These are phyloP conservation scores for Perizoma flavofasciatum DNA, from an alignment of 2,888 invertebrate genomes.

Conservation along the genomic window DNA sequence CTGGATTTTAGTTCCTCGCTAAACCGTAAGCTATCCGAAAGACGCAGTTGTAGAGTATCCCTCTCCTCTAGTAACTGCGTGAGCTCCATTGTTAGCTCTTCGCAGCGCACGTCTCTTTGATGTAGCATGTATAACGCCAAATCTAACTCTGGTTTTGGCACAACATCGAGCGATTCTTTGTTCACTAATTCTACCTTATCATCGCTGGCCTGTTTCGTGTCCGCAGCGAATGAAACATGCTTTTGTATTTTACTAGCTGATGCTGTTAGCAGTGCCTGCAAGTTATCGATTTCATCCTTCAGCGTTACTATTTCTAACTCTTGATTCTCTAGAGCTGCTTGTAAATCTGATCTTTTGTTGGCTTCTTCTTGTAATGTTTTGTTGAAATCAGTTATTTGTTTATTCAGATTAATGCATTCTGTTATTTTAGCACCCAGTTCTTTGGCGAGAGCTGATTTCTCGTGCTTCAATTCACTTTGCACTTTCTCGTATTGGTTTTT, in stretches of 20 bases:
- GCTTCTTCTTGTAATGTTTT: constrained; percentile 80
- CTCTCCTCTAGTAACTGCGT: constrained; percentile 93
- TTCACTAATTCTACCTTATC: constrained; percentile 43
- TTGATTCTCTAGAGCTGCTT: constrained; percentile 86
- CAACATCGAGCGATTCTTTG: constrained; percentile 66
- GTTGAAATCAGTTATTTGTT: constrained; percentile 81
- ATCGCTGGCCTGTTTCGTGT: constrained; percentile 65
- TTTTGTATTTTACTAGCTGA: constrained; percentile 69
- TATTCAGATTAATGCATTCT: constrained; percentile 77
- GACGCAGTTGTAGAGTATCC: constrained; percentile 91
- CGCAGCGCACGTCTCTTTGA: constrained; percentile 93
- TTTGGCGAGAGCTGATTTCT: constrained; percentile 58
- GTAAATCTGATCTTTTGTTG: constrained; percentile 82
- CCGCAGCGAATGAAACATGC: constrained; percentile 75
- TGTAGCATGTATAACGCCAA: constrained; percentile 93
- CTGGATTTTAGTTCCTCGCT: constrained; percentile 83
- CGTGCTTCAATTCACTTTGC: constrained; percentile 55
- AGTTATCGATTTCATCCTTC: constrained; percentile 85
- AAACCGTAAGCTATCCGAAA: constrained; percentile 91
- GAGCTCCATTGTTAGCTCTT: constrained; percentile 93
- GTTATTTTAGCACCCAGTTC: constrained; percentile 71
- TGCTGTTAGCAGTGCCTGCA: constrained; percentile 58
- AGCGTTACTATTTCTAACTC: constrained; percentile 89
- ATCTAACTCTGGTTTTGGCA: constrained; percentile 88
- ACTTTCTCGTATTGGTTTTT: constrained; percentile 58